Base-by-base conservation (phyloP, 92 coral and sea anemone genomes). In the Epizoanthus rinbou region DNA sequence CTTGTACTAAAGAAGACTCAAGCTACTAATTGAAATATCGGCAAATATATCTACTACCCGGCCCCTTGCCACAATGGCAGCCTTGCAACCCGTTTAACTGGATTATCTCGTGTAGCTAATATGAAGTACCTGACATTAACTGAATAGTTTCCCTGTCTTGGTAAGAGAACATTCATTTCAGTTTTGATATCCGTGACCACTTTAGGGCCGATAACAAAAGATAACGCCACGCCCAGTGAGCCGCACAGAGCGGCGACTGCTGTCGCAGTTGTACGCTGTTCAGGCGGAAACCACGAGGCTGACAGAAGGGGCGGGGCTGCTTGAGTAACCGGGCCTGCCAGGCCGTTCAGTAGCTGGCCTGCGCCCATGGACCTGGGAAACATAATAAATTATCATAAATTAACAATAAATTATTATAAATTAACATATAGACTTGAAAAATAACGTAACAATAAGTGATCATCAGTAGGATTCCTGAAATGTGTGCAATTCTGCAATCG, bases 251-350 rank as follows among this genome's bases (percentile, higher is more conserved):
- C 98, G 57, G 99, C 94, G 24, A 90, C 97, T 15, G 99, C 99
- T 10, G 99, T 96, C 59, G 99, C 95, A 35, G 98, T 96, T 7
- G 99, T 96, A 73, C 99, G 91, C 89, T 96, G 97, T 39, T 91
- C 87, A 21, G 97, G 84, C 74, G 99, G 99, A 25, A 96, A 96
- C 99, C 99, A 96, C 67, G 95, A 86, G 19, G 99, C 91, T 24
- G 99, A 96, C 39, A 96, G 88, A 57, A 96, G 90, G 13, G 98
- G 97, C 58, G 99, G 99, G 24, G 92, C 99, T 57, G 99, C 99
- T 76, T 96, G 99, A 33, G 97, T 90, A 31, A 96, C 99, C 21
- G 99, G 99, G 57, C 99, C 99, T 54, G 99, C 99, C 53, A 96
- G 86, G 41, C 99, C 99, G 64, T 96, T 96, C 57, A 96, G 86